Evolutionary conservation across 2,797 vertebrate species (phyloP), one percentile per base, ranked within the genome.

Genomic region (Hippocampus kuda): DNA sequence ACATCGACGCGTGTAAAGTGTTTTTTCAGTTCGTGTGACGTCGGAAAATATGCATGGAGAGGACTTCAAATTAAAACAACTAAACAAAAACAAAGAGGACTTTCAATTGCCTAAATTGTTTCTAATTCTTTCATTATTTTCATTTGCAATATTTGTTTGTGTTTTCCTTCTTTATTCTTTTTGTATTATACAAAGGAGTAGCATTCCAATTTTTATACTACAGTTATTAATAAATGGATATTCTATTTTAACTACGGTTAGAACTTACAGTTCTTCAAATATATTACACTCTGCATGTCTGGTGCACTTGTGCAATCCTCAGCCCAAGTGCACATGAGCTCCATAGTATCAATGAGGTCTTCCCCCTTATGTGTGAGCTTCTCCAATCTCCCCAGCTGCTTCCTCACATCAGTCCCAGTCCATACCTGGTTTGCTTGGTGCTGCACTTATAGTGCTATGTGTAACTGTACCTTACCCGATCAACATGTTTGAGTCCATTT

Each of bases 311-410:
- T 44, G 12, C 42, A 44, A 44, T 44, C 42, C 12, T 10, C 42
- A 13, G 10, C 61, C 22, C 20, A 22, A 54, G 22, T 24, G 22
- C 20, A 54, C n/a, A 57, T 57, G 54, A 3, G 26, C n/a, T 56
- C 20, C n/a, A 7, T 5, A 27, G 16, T 26, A 24, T 57, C 24
- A 61, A 7, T 38, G 59, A 30, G 41, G 22, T 11, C 34, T 22
- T 49, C 27, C 49, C 16, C 27, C 8, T 46, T 13, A 46, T 12
- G 44, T 15, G 10, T 44, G 65, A 44, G 53, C 26, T 42, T 4
- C 64, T 65, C 68, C 56, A 70, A 8, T 34, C 34, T 7, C 34
- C 34, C 5, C 84, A 83, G 75, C 82, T 81, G 85, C 77, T 77
- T 81, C 41, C 62, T 67, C 0, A 1, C 68, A 74, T 24, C 4